These are phyloP conservation scores for Folsomia manolachei DNA, from an alignment of 2,888 invertebrate species.

Conservation along the genomic window DNA sequence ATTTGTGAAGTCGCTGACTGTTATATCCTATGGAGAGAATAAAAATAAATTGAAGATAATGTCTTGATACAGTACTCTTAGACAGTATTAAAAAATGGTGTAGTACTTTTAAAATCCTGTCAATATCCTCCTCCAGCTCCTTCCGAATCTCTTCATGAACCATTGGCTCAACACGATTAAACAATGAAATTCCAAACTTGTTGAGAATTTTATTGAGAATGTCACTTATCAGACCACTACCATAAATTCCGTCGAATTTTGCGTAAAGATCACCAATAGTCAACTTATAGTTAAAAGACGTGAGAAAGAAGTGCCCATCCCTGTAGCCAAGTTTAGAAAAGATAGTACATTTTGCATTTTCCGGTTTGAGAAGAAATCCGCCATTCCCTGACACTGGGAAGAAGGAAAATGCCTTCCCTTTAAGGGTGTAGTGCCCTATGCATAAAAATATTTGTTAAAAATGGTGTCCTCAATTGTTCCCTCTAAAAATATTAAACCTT, in stretches of 20 bases:
- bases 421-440: slow-evolving; percentile 19
- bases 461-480: no score
- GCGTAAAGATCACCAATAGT: slow-evolving; percentile 5
- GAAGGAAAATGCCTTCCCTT: slow-evolving; percentile 11
- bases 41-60: not conserved
- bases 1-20: not conserved
- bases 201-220: slow-evolving; percentile 21
- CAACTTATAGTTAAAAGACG: slow-evolving; percentile 17
- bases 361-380: slow-evolving; percentile 19
- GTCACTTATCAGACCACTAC: slow-evolving; percentile 17
- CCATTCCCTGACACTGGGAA: slow-evolving; percentile 24
- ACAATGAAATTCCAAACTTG: slow-evolving; percentile 16
- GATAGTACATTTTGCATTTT: not conserved
- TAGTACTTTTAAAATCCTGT: not conserved
- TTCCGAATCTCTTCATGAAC: slow-evolving; percentile 16
- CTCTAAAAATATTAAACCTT: no score
- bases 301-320: slow-evolving; percentile 19
- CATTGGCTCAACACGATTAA: slow-evolving; percentile 19
- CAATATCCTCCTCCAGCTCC: not conserved
- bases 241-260: slow-evolving; percentile 24
- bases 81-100: not conserved
- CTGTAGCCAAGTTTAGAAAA: not conserved
- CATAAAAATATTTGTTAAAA: no score
- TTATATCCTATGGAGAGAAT: not conserved
- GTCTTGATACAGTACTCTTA: no score